Evolutionary conservation across 1,140 invertebrate species (phyloP), one percentile per base, ranked within the genome.

Genomic region (Eurosta solidaginis): DNA sequence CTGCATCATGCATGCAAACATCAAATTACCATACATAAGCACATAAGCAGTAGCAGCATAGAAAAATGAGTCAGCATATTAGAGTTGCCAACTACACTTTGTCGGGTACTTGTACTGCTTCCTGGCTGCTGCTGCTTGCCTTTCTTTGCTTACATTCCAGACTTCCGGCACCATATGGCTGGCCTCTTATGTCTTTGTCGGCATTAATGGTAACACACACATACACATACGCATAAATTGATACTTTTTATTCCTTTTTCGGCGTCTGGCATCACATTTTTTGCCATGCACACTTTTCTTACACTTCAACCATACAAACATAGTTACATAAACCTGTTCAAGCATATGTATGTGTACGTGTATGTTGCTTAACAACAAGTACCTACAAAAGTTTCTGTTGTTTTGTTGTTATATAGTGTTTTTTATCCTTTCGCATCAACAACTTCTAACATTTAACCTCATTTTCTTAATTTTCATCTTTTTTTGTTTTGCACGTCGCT

Each of bases 151-250:
- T 40, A 2, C 17, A 20, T 40, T 22, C 59, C 33, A 29, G 33
- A 68, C 59, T 68, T 68, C 59, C 29, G 59, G 59, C 17, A 12
- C 59, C 29, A 36, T 7, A 40, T 6, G 7, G 36, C 59, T 68
- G n/a, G 59, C 59, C 33, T 68, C 59, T 68, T 68, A 14, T 40
- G 59, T n/a, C 59, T 68, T 68, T 68, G 59, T 68, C 59, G 59
- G 59, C 59, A n/a, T 40, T 54, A 54, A 68, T 20, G 54, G 22
- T 54, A 20, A 20, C 6, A 63, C 17, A 68, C n/a, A 36, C n/a
- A n/a, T n/a, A n/a, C n/a, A n/a, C n/a, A n/a, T n/a, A n/a, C n/a
- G n/a, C n/a, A n/a, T n/a, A 68, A 20, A 36, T 33, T 17, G 54
- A 40, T 68, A 68, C 17, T 68, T 40, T 47, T 68, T 68, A 27